These are phyloP conservation scores for Drosophila cardini DNA, from an alignment of 1,140 invertebrate genomes.

Conservation along the genomic window DNA sequence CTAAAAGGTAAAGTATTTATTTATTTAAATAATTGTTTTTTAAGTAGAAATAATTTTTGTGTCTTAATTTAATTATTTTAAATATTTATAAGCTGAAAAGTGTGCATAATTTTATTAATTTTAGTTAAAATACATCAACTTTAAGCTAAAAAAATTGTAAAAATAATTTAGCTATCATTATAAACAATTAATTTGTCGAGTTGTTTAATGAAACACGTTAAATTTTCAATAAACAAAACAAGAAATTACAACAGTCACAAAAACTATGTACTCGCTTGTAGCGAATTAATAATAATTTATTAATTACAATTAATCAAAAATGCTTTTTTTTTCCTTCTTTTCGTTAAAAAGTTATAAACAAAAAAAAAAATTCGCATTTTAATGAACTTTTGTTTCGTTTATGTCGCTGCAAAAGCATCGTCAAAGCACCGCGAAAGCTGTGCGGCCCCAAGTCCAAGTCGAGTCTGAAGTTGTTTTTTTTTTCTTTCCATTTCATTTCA, in stretches of 20 bases:
- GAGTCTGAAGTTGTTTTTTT: slow-evolving; percentile 30
- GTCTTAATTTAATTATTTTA: too few relatives aligned
- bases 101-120: too few relatives aligned
- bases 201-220: background rate
- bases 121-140: too few relatives aligned
- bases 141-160: too few relatives aligned
- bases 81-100: too few relatives aligned
- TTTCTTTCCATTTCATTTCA: background rate
- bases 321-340: slow-evolving; percentile 44
- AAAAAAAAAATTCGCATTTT: slow-evolving; percentile 59
- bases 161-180: too few relatives aligned
- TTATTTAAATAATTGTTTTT: too few relatives aligned
- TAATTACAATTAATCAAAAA: slow-evolving; percentile 52
- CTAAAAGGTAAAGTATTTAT: too few relatives aligned
- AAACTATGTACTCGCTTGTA: slow-evolving; percentile 46
- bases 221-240: background rate
- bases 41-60: too few relatives aligned
- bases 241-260: slow-evolving; percentile 10
- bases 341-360: slow-evolving; percentile 38
- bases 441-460: slow-evolving; percentile 30
- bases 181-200: background rate
- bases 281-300: slow-evolving; percentile 60
- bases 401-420: slow-evolving; percentile 43
- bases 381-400: slow-evolving; percentile 49
- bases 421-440: slow-evolving; percentile 47